These are phyloP conservation scores for Elephantulus edwardii DNA, from an alignment of 2,113 vertebrate genomes.

Conservation along the genomic window DNA sequence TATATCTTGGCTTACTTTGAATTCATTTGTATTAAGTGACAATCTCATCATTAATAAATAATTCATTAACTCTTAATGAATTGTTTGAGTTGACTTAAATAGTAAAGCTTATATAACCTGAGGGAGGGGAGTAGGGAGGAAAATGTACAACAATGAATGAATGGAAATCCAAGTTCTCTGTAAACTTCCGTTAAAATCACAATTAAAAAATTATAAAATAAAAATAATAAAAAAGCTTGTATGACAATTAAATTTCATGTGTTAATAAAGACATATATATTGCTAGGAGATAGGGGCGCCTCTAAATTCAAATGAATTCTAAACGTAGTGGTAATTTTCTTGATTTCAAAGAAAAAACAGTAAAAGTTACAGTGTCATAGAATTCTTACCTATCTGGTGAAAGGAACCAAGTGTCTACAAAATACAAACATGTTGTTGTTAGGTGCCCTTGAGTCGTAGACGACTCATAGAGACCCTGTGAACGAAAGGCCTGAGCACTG, in stretches of 20 bases:
- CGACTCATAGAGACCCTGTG: too few relatives aligned
- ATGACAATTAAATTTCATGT: not conserved
- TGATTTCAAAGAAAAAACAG: slow-evolving; percentile 15
- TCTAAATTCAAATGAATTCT: not conserved
- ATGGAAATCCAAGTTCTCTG: too few relatives aligned
- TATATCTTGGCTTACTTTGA: slow-evolving; percentile 25
- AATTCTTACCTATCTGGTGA: not conserved
- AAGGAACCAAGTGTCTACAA: not conserved
- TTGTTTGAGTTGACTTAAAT: slow-evolving; percentile 7
- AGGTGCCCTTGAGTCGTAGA: too few relatives aligned
- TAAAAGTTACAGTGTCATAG: not conserved
- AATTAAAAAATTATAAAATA: too few relatives aligned
- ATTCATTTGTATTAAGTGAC: not conserved
- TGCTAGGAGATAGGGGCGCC: not conserved
- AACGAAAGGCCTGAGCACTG: too few relatives aligned
- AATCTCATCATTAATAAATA: not conserved
- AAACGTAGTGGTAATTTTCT: slow-evolving; percentile 20
- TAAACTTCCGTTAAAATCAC: too few relatives aligned
- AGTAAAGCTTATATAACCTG: not conserved
- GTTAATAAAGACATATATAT: slow-evolving; percentile 7
- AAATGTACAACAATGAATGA: too few relatives aligned
- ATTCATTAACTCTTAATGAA: too few relatives aligned
- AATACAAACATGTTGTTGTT: too few relatives aligned
- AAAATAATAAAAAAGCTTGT: not conserved
- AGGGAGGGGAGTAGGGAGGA: too few relatives aligned